Percentiles rank a stretch among this genome's conserved stretches.
phyloP scores from a whole-genome alignment of 2,888 invertebrate genomes.

The Hyppa rectilinea region DNA sequence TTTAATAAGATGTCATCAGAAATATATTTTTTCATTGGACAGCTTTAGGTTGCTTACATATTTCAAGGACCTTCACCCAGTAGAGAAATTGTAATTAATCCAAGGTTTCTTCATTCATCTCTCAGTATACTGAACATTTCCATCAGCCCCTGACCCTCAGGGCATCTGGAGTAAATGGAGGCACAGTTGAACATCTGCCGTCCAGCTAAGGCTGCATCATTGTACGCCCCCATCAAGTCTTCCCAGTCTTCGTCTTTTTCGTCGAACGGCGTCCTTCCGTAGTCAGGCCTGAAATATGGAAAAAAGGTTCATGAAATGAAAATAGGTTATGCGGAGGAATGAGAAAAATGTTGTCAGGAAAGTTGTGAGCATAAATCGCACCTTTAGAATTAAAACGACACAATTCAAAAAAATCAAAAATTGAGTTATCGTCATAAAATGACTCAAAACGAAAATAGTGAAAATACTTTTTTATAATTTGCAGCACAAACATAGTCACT shows the following conservation, averaged over 20 bases:
- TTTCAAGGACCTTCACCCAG: neutral
- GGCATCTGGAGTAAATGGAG: constrained; percentile 91
- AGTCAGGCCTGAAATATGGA: constrained; percentile 89
- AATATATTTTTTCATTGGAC: too few species aligned
- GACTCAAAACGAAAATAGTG: too few species aligned
- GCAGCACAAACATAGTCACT: too few species aligned
- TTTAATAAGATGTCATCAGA: neutral
- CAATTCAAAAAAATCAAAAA: too few species aligned
- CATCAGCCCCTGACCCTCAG: constrained; percentile 91
- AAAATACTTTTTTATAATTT: too few species aligned
- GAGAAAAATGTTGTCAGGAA: too few species aligned
- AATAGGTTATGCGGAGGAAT: too few species aligned
- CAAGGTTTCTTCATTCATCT: constrained; percentile 71
- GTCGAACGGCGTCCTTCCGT: constrained; percentile 88
- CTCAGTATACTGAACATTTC: constrained; percentile 89
- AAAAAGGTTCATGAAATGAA: neutral
- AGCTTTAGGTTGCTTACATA: too few species aligned
- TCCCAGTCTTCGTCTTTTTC: constrained; percentile 80
- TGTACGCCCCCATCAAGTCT: constrained; percentile 85
- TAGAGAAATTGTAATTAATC: neutral
- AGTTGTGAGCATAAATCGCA: too few species aligned
- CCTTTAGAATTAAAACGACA: too few species aligned
- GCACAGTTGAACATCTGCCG: constrained; percentile 92
- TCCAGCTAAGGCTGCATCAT: constrained; percentile 92
- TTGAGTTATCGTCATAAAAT: too few species aligned